These are phyloP conservation scores for Drosophila mojavensis DNA, from an alignment of 1,140 invertebrate species.

Conservation along the genomic window DNA sequence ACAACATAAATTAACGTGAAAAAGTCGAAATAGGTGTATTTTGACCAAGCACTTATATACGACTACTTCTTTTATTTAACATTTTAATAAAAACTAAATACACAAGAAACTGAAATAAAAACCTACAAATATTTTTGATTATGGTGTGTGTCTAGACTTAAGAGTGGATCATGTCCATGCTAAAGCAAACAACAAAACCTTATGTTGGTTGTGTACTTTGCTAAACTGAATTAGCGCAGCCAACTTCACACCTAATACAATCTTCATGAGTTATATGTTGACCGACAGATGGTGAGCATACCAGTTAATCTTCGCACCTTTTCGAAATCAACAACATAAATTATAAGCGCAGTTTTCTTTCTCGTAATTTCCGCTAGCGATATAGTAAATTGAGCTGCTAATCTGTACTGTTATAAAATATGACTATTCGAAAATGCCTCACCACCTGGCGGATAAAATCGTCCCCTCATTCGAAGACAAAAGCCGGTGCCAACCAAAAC, in stretches of 20 bases:
- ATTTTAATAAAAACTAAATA: background rate
- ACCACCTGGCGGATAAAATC: background rate
- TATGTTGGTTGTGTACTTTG: background rate
- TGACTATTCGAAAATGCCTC: background rate
- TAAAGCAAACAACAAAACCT: background rate
- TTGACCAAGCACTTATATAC: background rate
- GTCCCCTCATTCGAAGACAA: too few relatives aligned
- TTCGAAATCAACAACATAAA: too few relatives aligned
- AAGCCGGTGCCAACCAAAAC: too few relatives aligned
- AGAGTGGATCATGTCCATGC: background rate
- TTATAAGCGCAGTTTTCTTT: background rate
- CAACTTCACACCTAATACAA: too few relatives aligned
- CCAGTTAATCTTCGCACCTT: too few relatives aligned
- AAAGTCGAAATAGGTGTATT: background rate
- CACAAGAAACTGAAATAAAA: too few relatives aligned
- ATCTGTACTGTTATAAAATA: background rate
- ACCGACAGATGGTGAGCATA: too few relatives aligned
- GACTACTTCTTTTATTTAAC: background rate
- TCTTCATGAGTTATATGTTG: too few relatives aligned
- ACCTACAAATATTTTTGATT: background rate
- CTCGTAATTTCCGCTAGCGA: background rate
- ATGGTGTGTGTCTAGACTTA: slow-evolving; percentile 5
- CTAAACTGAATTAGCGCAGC: background rate
- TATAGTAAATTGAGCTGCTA: too few relatives aligned
- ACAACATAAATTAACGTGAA: background rate